Conservation (phyloP, 2,888 invertebrate species). For the Bombyx huttoni region DNA sequence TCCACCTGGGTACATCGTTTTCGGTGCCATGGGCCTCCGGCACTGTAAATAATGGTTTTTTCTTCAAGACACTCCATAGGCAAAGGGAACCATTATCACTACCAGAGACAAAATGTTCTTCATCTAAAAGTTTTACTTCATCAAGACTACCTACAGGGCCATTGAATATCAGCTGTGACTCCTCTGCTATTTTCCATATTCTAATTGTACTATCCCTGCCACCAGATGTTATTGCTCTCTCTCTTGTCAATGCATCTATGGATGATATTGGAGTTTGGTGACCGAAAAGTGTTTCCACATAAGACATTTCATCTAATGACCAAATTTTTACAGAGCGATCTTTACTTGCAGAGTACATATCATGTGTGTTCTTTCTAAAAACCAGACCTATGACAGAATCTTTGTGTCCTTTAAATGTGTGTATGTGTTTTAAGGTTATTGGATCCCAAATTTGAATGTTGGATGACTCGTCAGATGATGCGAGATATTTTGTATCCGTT, state of each 20-base stretch:
- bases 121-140: constrained; percentile 90
- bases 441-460: constrained; percentile 90
- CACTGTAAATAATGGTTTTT: constrained; percentile 84
- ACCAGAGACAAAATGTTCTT: constrained; percentile 93
- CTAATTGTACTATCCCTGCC: constrained; percentile 89
- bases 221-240: constrained; percentile 90
- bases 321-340: constrained; percentile 92
- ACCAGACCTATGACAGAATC: constrained; percentile 81
- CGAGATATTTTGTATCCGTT: constrained; percentile 86
- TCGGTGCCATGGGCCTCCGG: constrained; percentile 82
- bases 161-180: constrained; percentile 95
- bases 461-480: constrained; percentile 64
- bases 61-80: constrained; percentile 87
- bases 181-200: constrained; percentile 97
- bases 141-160: constrained; percentile 87
- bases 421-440: constrained; percentile 79
- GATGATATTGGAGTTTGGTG: constrained; percentile 90
- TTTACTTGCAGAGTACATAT: constrained; percentile 84
- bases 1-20: constrained; percentile 86
- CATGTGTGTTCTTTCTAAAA: constrained; percentile 88
- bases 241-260: constrained; percentile 89
- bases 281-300: constrained; percentile 95
- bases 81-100: constrained; percentile 91
- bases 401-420: constrained; percentile 86
- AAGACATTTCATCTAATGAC: constrained; percentile 96